Evolutionary conservation across 2,797 vertebrate genomes (phyloP).

Genomic region (Eulemur rubriventer): DNA sequence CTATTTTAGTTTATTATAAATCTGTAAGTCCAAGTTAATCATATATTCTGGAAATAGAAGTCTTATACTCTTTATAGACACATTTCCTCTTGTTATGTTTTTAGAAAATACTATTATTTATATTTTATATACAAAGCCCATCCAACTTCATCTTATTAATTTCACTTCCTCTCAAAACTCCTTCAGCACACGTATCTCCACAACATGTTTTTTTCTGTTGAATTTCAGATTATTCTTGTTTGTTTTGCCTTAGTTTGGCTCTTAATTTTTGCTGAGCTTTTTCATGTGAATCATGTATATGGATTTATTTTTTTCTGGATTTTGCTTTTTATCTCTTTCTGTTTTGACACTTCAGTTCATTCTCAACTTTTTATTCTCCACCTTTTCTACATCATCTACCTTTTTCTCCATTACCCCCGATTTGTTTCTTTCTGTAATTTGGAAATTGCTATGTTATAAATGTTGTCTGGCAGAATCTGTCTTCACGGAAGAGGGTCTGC

Average conservation of each 20-base stretch:
- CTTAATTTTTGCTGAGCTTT: neutral
- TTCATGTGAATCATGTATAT: neutral
- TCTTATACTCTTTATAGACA: neutral
- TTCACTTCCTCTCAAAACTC: neutral
- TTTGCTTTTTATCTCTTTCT: neutral
- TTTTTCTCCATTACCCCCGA: neutral
- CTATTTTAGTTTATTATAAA: slow-evolving; percentile 5
- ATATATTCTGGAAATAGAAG: slow-evolving; percentile 4
- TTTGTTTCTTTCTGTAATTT: neutral
- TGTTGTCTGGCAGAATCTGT: neutral
- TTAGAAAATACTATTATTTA: neutral
- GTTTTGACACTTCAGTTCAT: slow-evolving; percentile 1
- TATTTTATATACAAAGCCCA: neutral
- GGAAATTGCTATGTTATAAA: neutral
- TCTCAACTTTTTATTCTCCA: slow-evolving; percentile 7
- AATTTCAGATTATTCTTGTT: neutral
- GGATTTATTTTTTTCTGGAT: neutral
- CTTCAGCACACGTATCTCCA: neutral
- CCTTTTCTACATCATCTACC: neutral
- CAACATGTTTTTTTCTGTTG: neutral
- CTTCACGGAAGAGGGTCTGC: neutral
- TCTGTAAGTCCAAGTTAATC: neutral
- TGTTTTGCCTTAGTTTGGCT: slow-evolving; percentile 18
- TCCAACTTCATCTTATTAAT: neutral
- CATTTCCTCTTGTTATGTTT: neutral